Conservation (phyloP, 2,888 invertebrate genomes). For the Toxonevra muliebris region DNA sequence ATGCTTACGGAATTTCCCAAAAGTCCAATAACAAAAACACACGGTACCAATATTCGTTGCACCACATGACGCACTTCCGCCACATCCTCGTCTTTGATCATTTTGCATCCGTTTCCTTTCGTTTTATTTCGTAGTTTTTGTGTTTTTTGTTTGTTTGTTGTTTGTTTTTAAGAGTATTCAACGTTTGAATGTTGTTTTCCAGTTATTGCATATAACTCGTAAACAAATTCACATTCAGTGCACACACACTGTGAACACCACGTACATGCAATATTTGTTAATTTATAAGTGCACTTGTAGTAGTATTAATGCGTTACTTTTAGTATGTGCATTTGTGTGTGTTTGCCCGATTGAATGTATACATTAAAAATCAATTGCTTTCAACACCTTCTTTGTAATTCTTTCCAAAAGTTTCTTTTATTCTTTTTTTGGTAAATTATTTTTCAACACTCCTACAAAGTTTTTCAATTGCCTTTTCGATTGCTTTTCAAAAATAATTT, state of each 20-base stretch:
- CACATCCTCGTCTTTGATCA: conserved; percentile 59
- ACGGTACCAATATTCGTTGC: conserved; percentile 72
- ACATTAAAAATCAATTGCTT: neutral
- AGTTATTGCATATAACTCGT: too few species aligned
- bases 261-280: neutral
- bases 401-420: too few species aligned
- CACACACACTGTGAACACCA: too few species aligned
- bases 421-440: too few species aligned
- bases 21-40: conserved; percentile 73
- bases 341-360: neutral
- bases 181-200: neutral
- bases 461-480: neutral
- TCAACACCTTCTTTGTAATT: neutral
- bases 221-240: too few species aligned
- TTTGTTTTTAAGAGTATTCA: neutral
- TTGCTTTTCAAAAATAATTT: neutral
- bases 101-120: conserved; percentile 13
- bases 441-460: too few species aligned
- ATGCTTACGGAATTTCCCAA: conserved; percentile 73
- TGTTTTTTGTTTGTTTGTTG: neutral
- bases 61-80: conserved; percentile 65
- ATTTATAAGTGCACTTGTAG: too few species aligned
- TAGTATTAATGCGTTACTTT: too few species aligned
- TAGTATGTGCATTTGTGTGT: too few species aligned
- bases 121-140: conserved; percentile 14